phyloP scores from a whole-genome alignment of 2,797 vertebrate genomes.

The Phoxinus dragarum region DNA sequence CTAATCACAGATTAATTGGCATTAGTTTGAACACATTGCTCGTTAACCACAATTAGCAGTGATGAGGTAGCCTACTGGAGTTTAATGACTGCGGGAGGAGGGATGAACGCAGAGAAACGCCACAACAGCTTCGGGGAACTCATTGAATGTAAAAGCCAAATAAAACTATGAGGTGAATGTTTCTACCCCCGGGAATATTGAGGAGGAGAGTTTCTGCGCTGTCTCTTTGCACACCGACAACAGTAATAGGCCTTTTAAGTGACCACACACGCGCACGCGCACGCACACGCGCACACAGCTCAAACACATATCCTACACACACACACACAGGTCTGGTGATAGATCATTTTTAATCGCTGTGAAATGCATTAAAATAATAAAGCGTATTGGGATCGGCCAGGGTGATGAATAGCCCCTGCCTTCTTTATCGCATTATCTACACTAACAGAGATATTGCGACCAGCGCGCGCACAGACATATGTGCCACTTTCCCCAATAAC shows the following conservation, averaged over 20 bases:
- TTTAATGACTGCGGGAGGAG: conserved; percentile 82
- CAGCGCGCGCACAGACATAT: conserved; percentile 84
- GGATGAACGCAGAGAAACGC: conserved; percentile 47
- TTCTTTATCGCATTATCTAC: conserved; percentile 83
- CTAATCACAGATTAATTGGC: conserved; percentile 85
- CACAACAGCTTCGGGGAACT: conserved; percentile 68
- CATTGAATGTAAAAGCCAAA: conserved; percentile 52
- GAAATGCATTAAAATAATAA: conserved; percentile 68
- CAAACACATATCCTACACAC: conserved; percentile 53
- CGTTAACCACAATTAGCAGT: conserved; percentile 80
- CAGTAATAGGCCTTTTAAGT: conserved; percentile 79
- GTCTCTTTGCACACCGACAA: conserved; percentile 49
- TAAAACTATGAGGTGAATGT: conserved; percentile 26
- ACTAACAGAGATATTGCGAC: conserved; percentile 84
- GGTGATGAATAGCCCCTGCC: conserved; percentile 84
- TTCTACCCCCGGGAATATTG: conserved; percentile 12
- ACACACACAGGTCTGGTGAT: conserved; percentile 73
- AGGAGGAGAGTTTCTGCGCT: conserved; percentile 53
- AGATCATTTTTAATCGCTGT: conserved; percentile 75
- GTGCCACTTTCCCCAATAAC: conserved; percentile 86
- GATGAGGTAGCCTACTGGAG: conserved; percentile 78
- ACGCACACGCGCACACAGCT: conserved; percentile 69
- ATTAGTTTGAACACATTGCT: conserved; percentile 82
- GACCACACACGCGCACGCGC: conserved; percentile 59
- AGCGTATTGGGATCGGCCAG: conserved; percentile 73